phyloP scores from a whole-genome alignment of 35 echinoderm and acorn worm species.

The Nesometra sesokonis region DNA sequence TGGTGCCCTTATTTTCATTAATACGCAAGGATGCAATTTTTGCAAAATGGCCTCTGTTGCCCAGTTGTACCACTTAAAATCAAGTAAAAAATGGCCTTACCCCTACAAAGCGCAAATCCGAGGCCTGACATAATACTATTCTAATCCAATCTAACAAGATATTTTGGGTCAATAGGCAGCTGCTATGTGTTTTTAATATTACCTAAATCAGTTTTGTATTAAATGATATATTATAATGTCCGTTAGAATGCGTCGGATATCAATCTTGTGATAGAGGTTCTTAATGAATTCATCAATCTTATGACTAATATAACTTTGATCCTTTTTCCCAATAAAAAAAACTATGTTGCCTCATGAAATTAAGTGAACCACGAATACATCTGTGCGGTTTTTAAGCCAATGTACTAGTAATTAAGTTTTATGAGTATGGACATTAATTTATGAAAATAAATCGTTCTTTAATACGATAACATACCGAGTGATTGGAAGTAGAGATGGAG shows the following conservation, averaged over 20 bases:
- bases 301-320: neutral
- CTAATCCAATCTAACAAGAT: no score
- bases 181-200: neutral
- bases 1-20: no score
- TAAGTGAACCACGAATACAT: neutral
- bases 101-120: no score
- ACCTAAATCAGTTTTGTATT: neutral
- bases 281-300: neutral
- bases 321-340: neutral
- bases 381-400: neutral
- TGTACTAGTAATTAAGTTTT: neutral
- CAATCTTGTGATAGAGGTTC: neutral
- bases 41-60: no score
- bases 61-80: no score
- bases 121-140: no score
- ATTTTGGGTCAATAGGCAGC: no score
- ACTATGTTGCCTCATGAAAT: neutral
- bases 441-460: neutral
- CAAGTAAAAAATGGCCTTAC: no score
- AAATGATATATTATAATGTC: neutral
- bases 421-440: neutral
- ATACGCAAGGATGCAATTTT: no score
- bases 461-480: no score
- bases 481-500: no score
- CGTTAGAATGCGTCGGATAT: neutral